Conservation (phyloP, 2,797 vertebrate genomes). For the Pogonophryne albipinna region DNA sequence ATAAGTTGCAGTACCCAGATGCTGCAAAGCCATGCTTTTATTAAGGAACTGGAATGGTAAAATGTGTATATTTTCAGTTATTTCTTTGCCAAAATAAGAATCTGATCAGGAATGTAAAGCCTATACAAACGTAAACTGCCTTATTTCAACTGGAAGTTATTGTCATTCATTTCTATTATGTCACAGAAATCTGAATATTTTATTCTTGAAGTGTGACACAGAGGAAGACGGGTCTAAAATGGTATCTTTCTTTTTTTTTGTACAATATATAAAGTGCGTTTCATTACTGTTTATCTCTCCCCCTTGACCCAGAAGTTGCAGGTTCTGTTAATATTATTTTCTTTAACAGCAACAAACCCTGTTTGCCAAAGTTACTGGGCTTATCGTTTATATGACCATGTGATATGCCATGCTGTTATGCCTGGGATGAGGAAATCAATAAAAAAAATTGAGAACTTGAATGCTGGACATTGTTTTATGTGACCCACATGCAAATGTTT, state of each 20-base stretch:
- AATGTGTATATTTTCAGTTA: slow-evolving; percentile 8
- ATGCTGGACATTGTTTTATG: slow-evolving; percentile 19
- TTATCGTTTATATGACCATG: slow-evolving; percentile 47
- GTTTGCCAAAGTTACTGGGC: slow-evolving; percentile 71
- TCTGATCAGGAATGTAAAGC: slow-evolving; percentile 29
- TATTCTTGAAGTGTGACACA: slow-evolving; percentile 15
- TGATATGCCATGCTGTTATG: slow-evolving; percentile 44
- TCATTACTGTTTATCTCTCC: slow-evolving; percentile 13
- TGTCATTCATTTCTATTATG: slow-evolving; percentile 26
- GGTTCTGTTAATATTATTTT: slow-evolving; percentile 11
- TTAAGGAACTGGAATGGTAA: slow-evolving; percentile 45
- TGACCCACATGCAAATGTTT: slow-evolving; percentile 30
- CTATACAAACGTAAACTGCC: not conserved
- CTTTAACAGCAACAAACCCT: slow-evolving; percentile 17
- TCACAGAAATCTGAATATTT: not conserved
- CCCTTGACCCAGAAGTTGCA: slow-evolving; percentile 7
- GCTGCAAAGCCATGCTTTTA: slow-evolving; percentile 23
- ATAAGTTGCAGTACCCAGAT: slow-evolving; percentile 3
- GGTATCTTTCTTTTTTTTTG: slow-evolving; percentile 2
- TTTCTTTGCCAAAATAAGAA: slow-evolving; percentile 3
- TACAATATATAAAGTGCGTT: slow-evolving; percentile 22
- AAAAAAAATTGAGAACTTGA: slow-evolving; percentile 51
- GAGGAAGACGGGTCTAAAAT: slow-evolving; percentile 13
- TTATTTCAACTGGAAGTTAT: slow-evolving; percentile 35
- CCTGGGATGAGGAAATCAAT: slow-evolving; percentile 59